Base-by-base conservation (phyloP, 2,888 invertebrate species). In the Sphaeridia pumilis region DNA sequence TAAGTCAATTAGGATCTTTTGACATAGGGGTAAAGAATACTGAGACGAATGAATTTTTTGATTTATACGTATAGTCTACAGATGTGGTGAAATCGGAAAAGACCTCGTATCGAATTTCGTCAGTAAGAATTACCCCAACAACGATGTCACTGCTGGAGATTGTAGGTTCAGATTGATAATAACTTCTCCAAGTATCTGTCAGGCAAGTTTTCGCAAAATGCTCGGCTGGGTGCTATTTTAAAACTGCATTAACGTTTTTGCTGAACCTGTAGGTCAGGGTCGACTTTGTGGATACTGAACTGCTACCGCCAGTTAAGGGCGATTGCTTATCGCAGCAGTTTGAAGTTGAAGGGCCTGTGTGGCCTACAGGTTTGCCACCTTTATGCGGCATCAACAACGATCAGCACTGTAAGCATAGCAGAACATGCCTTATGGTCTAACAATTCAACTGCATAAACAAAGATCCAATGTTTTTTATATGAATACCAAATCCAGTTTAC, bases 281-380 rank as follows among this genome's bases (percentile, higher is more conserved):
- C 1, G 66, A 66, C 38, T 65, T 66, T 51, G 64, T 64, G n/a
- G 66, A 66, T 41, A 64, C 65, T 1, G 61, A 63, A 48, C 49
- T 66, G 48, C 55, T 65, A 46, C 44, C 52, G 17, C 66, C 66
- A 2, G 44, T 60, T 1, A 55, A 62, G 35, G 66, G 66, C 7
- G 63, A 62, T 38, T 66, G 66, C 41, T 44, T 64, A 4, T 60
- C 65, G 24, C 66, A 66, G 50, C 55, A 58, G 38, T 58, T 66
- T 25, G 56, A 61, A 25, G 58, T 66, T 2, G 57, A 65, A 49
- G 66, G 66, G 4, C 45, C 61, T 5, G 54, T 64, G 17, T 64
- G 64, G 64, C 63, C 63, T 5, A 61, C 61, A 7, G 66, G 66
- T 12, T 46, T 66, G 14, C 58, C 65, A n/a, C 64, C 64, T 2